Conservation (phyloP, 2,888 invertebrate genomes). For the Chrysotoxum bicinctum region DNA sequence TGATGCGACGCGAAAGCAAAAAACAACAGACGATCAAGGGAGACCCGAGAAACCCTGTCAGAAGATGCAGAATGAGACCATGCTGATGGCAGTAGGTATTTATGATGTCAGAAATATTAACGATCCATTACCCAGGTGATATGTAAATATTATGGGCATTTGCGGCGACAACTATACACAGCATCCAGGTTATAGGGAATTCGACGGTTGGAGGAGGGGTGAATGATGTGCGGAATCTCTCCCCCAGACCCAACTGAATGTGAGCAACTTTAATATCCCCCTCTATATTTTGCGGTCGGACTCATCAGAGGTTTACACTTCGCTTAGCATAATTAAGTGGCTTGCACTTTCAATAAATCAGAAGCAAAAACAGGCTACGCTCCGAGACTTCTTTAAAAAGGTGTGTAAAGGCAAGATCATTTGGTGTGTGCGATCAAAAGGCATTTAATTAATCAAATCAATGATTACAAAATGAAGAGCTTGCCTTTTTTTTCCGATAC, state of each 20-base stretch:
- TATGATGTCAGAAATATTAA: slow-evolving; percentile 70
- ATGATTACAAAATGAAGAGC: slow-evolving; percentile 56
- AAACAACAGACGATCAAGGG: neutral
- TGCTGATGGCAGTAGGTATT: slow-evolving; percentile 59
- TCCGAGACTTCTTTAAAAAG: neutral
- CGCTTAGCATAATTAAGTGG: slow-evolving; percentile 66
- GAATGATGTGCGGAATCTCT: neutral
- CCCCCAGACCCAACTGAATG: neutral
- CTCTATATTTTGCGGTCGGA: slow-evolving; percentile 27
- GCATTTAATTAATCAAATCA: slow-evolving; percentile 71
- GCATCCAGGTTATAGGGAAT: slow-evolving; percentile 8
- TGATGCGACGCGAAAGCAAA: neutral
- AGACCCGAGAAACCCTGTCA: slow-evolving; percentile 30
- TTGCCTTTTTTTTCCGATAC: neutral
- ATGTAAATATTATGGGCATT: slow-evolving; percentile 72
- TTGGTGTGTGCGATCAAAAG: slow-evolving; percentile 65
- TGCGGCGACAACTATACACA: slow-evolving; percentile 65
- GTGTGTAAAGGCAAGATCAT: slow-evolving; percentile 55
- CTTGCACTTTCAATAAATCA: slow-evolving; percentile 68
- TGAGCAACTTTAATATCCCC: slow-evolving; percentile 12
- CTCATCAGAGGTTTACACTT: slow-evolving; percentile 53
- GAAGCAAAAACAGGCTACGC: slow-evolving; percentile 39
- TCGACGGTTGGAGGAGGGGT: neutral
- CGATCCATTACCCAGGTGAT: slow-evolving; percentile 71
- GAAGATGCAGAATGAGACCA: neutral